Conservation (phyloP, 1,140 invertebrate species). For the Pseudomyrmex sp. region DNA sequence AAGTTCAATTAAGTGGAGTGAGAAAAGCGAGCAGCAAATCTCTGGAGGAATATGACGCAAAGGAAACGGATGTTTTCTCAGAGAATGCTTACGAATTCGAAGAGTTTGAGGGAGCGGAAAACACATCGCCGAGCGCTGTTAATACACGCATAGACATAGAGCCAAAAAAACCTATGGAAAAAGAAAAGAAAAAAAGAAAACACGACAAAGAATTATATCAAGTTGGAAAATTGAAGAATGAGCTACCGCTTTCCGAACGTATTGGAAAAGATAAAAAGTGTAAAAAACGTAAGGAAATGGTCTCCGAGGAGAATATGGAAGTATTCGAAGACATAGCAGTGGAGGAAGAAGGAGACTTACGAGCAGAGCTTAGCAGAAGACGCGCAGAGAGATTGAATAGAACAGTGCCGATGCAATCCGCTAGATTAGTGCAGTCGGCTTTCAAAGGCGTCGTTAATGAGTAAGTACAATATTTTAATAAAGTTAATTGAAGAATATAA, state of each 20-base stretch:
- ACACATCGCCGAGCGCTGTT: conserved; percentile 60
- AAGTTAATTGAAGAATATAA: too few species aligned
- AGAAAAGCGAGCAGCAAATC: conserved; percentile 57
- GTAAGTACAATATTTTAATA: conserved; percentile 71
- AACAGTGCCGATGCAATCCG: conserved; percentile 80
- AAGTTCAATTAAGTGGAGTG: conserved; percentile 43
- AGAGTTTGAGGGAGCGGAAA: conserved; percentile 68
- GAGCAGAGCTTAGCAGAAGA: conserved; percentile 80
- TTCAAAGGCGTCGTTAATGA: conserved; percentile 83
- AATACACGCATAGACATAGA: conserved; percentile 71
- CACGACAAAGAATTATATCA: conserved; percentile 83
- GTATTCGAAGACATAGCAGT: conserved; percentile 76
- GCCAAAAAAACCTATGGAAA: conserved; percentile 68
- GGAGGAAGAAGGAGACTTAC: conserved; percentile 80
- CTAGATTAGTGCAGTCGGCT: conserved; percentile 82
- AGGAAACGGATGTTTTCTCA: conserved; percentile 69
- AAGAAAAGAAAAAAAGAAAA: conserved; percentile 80
- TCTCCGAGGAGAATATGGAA: conserved; percentile 64
- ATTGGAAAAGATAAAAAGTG: conserved; percentile 81
- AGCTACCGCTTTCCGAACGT: conserved; percentile 77
- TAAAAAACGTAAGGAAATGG: conserved; percentile 75
- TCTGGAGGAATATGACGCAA: conserved; percentile 56
- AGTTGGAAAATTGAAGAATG: conserved; percentile 78
- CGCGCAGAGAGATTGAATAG: conserved; percentile 81
- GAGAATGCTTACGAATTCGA: conserved; percentile 74